These are phyloP conservation scores for Drosophila recens DNA, from an alignment of 2,888 invertebrate genomes.

Conservation along the genomic window DNA sequence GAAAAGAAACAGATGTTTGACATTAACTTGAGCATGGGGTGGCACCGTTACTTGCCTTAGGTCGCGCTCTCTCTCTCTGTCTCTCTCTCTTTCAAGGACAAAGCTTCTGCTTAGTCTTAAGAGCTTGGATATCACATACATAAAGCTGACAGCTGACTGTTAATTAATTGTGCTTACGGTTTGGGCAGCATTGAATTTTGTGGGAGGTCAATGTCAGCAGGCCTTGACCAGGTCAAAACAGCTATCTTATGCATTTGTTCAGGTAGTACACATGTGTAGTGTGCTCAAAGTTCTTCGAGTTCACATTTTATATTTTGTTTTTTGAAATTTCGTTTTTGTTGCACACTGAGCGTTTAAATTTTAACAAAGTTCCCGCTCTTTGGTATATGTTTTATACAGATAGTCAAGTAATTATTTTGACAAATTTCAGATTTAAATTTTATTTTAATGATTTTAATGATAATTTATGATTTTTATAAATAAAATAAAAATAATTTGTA, in stretches of 20 bases:
- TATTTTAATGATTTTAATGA: too few relatives aligned
- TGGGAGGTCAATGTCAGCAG: slow-evolving; percentile 52
- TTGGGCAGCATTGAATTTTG: slow-evolving; percentile 12
- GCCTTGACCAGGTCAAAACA: slow-evolving; percentile 28
- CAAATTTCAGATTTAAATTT: not conserved
- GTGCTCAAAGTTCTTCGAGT: slow-evolving; percentile 15
- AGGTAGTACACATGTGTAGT: not conserved
- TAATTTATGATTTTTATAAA: too few relatives aligned
- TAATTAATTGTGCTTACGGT: slow-evolving; percentile 26
- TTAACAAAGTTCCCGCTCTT: not conserved
- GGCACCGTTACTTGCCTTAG: slow-evolving; percentile 21
- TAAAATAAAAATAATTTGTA: too few relatives aligned
- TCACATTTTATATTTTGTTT: slow-evolving; percentile 4
- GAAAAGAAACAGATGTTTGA: slow-evolving; percentile 43
- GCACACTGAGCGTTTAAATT: slow-evolving; percentile 9
- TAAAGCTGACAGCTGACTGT: slow-evolving; percentile 46
- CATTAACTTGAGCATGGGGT: slow-evolving; percentile 14
- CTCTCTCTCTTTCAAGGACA: slow-evolving; percentile 41
- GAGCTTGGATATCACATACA: slow-evolving; percentile 10
- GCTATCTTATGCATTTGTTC: not conserved
- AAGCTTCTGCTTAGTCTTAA: not conserved
- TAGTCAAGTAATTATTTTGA: not conserved
- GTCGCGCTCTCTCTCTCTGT: slow-evolving; percentile 5
- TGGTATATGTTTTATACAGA: slow-evolving; percentile 2
- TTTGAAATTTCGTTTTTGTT: slow-evolving; percentile 3